Percentiles rank a stretch among this genome's conserved stretches.
These are phyloP conservation scores for Laodelphax striatellus DNA, from an alignment of 1,140 invertebrate species.

Conservation along the genomic window DNA sequence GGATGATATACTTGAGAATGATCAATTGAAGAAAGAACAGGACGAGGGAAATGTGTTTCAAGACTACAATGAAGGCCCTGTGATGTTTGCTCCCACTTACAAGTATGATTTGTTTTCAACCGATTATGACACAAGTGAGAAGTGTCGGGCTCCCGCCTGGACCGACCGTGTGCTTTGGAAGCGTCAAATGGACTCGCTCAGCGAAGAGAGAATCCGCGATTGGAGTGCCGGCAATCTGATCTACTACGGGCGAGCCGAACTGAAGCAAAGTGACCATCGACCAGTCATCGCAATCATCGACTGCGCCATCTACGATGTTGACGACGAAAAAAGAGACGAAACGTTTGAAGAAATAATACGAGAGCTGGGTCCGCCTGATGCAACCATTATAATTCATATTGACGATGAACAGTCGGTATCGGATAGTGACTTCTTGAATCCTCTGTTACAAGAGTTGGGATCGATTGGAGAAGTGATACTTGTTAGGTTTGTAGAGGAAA, in stretches of 20 bases:
- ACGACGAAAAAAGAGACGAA: conserved; percentile 53
- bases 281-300: conserved; percentile 86
- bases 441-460: conserved; percentile 56
- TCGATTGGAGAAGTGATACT: conserved; percentile 77
- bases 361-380: conserved; percentile 86
- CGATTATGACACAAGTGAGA: conserved; percentile 99
- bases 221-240: conserved; percentile 68
- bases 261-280: conserved; percentile 96
- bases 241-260: conserved; percentile 83
- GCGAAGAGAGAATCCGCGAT: conserved; percentile 30
- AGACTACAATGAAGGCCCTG: conserved; percentile 85
- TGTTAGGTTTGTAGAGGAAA: conserved; percentile 79
- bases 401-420: conserved; percentile 34
- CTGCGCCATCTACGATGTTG: conserved; percentile 70
- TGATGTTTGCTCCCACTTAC: conserved; percentile 93
- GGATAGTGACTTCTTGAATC: conserved; percentile 59
- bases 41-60: conserved; percentile 80
- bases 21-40: conserved; percentile 78
- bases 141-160: conserved; percentile 93
- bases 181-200: conserved; percentile 50
- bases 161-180: conserved; percentile 93
- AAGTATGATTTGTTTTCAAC: conserved; percentile 99
- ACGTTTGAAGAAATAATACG: conserved; percentile 77
- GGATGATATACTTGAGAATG: conserved; percentile 63
- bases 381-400: conserved; percentile 72